Evolutionary conservation across 2,888 invertebrate genomes (phyloP).

Genomic region (Masnerella sp.): DNA sequence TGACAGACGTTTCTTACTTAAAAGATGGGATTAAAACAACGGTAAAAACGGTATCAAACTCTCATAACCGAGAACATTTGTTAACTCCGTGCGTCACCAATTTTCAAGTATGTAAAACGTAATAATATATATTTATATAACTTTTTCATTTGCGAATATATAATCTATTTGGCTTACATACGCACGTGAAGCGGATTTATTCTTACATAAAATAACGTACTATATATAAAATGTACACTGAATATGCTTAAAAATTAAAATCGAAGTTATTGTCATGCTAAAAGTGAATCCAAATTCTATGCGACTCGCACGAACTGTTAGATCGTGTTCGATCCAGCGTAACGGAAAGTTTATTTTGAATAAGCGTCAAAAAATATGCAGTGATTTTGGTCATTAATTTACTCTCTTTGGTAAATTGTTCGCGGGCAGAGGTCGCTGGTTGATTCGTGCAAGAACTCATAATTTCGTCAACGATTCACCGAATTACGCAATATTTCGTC

Average conservation of each 20-base stretch:
- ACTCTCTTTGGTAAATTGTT: conserved; percentile 41
- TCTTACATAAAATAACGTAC: conserved; percentile 51
- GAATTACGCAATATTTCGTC: conserved; percentile 68
- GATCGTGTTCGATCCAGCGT: conserved; percentile 10
- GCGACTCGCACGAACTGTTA: conserved; percentile 21
- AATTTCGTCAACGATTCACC: conserved; percentile 1
- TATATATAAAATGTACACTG: conserved; percentile 58
- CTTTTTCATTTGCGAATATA: conserved; percentile 46
- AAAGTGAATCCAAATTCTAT: conserved; percentile 34
- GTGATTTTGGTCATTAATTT: conserved; percentile 8
- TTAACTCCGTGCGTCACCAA: conserved; percentile 23
- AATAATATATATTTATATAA: conserved; percentile 45
- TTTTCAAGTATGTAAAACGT: conserved; percentile 40
- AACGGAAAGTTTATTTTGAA: conserved; percentile 7
- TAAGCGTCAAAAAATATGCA: neutral
- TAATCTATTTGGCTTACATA: conserved; percentile 62
- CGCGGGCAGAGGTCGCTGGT: conserved; percentile 15
- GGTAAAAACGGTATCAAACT: conserved; percentile 30
- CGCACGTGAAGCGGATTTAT: conserved; percentile 60
- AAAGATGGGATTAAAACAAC: conserved; percentile 29
- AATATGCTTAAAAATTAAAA: conserved; percentile 37
- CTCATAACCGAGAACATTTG: conserved; percentile 1
- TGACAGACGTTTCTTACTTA: conserved; percentile 28
- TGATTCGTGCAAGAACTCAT: conserved; percentile 20
- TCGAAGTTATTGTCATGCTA: conserved; percentile 61